Conservation (phyloP, 2,797 vertebrate species). For the Sebastes hubbsi region DNA sequence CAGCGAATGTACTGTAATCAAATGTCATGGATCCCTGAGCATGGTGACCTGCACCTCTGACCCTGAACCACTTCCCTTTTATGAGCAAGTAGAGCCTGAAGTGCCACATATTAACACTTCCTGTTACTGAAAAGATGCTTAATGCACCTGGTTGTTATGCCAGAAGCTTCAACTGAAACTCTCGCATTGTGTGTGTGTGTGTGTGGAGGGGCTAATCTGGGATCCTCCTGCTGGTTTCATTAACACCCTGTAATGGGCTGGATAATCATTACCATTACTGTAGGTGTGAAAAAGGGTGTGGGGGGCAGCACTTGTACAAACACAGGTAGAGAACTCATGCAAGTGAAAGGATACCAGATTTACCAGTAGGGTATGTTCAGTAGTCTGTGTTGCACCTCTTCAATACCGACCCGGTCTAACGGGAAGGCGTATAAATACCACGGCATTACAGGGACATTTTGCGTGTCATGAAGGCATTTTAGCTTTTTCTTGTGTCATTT, state of each 20-base stretch:
- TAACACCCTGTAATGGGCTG: slow-evolving; percentile 51
- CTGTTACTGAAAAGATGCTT: slow-evolving; percentile 21
- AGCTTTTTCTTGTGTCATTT: too few relatives aligned
- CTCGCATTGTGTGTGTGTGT: not conserved
- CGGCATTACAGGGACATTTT: too few relatives aligned
- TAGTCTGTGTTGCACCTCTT: not conserved
- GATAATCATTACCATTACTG: slow-evolving; percentile 46
- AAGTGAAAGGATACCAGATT: slow-evolving; percentile 23
- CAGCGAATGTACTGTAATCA: not conserved
- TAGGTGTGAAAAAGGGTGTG: slow-evolving; percentile 32
- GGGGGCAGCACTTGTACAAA: slow-evolving; percentile 17
- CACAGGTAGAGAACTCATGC: slow-evolving; percentile 4
- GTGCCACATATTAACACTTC: slow-evolving; percentile 14
- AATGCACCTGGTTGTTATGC: not conserved
- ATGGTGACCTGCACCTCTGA: slow-evolving; percentile 11
- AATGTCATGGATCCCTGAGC: not conserved
- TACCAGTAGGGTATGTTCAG: slow-evolving; percentile 11
- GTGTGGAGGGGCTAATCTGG: slow-evolving; percentile 13
- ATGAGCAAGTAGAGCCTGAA: not conserved
- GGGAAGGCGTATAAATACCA: too few relatives aligned
- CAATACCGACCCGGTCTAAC: not conserved
- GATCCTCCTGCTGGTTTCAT: slow-evolving; percentile 60
- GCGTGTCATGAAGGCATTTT: too few relatives aligned
- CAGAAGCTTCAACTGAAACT: slow-evolving; percentile 37
- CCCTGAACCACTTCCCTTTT: slow-evolving; percentile 46